Conservation (phyloP, 1,140 invertebrate genomes). For the Fopius arisanus region DNA sequence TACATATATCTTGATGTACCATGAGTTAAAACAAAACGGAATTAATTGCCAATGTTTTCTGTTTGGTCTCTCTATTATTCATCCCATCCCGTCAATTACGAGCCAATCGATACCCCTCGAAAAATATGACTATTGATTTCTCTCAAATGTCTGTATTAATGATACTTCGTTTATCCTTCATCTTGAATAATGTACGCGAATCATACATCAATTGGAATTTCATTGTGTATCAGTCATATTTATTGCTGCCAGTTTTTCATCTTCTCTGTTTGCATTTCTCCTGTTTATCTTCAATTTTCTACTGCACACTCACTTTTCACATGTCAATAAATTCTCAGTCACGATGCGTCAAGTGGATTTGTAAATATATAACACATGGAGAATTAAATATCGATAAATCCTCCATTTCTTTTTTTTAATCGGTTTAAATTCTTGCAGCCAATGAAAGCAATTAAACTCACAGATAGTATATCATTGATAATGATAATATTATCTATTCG, state of each 20-base stretch:
- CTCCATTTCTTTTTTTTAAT: too few species aligned
- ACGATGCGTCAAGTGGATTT: neutral
- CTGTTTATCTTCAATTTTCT: neutral
- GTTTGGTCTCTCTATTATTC: too few species aligned
- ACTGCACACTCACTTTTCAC: neutral
- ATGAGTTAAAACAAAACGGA: too few species aligned
- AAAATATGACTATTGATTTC: neutral
- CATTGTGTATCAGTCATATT: slow-evolving; percentile 1
- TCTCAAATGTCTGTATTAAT: neutral
- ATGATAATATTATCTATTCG: neutral
- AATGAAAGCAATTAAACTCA: neutral
- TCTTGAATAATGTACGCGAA: neutral
- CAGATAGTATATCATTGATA: neutral
- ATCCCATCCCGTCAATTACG: too few species aligned
- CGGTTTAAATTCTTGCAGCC: neutral
- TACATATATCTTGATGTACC: too few species aligned
- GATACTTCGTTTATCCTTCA: neutral
- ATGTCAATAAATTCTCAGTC: neutral
- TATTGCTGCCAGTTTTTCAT: slow-evolving; percentile 6
- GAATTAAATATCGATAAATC: neutral
- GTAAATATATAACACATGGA: neutral
- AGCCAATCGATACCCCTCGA: too few species aligned
- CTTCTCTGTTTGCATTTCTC: neutral
- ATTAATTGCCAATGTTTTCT: too few species aligned
- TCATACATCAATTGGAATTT: neutral